These are phyloP conservation scores for Protophormia terraenovae DNA, from an alignment of 2,888 invertebrate species.

Conservation along the genomic window DNA sequence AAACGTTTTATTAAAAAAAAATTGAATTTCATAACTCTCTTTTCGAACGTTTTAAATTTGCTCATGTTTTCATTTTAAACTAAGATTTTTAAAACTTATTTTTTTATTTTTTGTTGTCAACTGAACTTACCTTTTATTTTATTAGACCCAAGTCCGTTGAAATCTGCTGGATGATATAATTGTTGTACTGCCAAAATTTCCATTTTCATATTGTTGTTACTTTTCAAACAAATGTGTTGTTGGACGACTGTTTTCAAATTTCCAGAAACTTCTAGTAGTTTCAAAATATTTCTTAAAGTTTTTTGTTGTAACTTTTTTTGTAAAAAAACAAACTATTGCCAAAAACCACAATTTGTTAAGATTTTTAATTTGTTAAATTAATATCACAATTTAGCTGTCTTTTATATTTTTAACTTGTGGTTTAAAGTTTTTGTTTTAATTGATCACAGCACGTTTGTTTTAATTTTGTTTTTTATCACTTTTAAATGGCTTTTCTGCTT, in stretches of 20 bases:
- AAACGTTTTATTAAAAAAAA: not conserved
- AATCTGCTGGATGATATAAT: constrained; percentile 68
- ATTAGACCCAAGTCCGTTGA: constrained; percentile 59
- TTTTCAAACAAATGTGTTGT: constrained; percentile 26
- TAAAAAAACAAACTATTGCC: constrained; percentile 22
- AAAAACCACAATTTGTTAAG: constrained; percentile 26
- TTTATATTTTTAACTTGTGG: constrained; percentile 26
- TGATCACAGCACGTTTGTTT: constrained; percentile 56
- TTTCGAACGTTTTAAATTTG: not conserved
- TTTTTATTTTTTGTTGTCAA: not conserved
- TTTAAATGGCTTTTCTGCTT: constrained; percentile 62
- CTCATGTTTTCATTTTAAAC: not conserved
- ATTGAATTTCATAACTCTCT: not conserved
- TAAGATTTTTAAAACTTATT: not conserved
- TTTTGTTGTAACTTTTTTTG: not conserved
- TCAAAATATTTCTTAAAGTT: not conserved
- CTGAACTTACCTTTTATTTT: constrained; percentile 63
- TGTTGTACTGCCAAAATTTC: constrained; percentile 68
- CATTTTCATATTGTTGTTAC: constrained; percentile 59
- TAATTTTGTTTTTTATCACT: constrained; percentile 56
- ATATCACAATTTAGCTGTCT: constrained; percentile 61
- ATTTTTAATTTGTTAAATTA: constrained; percentile 37
- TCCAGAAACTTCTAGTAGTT: constrained; percentile 55
- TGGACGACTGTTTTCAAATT: constrained; percentile 40
- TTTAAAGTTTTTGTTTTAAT: constrained; percentile 37